Evolutionary conservation across 2,113 vertebrate species (phyloP).

Genomic region (Carassius carassius): DNA sequence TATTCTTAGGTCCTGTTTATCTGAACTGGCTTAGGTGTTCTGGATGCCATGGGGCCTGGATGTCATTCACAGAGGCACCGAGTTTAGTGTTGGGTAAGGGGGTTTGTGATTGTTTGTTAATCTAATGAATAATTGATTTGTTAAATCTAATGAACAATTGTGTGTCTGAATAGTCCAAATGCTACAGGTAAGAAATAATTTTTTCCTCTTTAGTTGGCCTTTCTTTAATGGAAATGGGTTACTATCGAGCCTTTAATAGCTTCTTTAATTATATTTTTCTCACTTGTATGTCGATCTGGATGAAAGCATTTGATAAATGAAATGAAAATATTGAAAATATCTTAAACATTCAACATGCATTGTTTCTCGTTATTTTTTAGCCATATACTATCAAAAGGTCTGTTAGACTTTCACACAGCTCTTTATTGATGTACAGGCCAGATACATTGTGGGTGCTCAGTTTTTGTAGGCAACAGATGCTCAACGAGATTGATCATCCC

Average conservation of each 20-base stretch:
- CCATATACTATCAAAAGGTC: conserved; percentile 2
- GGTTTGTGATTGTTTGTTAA: no score
- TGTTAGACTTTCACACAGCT: conserved; percentile 23
- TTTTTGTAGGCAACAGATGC: conserved; percentile 43
- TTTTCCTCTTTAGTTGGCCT: background rate
- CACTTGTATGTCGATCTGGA: background rate
- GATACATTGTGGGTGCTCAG: conserved; percentile 44
- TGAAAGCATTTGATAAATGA: background rate
- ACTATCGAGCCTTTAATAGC: background rate
- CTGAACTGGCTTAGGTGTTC: no score
- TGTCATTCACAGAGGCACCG: no score
- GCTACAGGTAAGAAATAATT: no score
- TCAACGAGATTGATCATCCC: conserved; percentile 55
- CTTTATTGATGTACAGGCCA: conserved; percentile 49
- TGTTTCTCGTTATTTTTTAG: conserved; percentile 4
- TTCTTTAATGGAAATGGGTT: background rate
- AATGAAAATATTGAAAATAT: background rate
- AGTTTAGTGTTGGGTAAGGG: no score
- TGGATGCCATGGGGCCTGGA: no score
- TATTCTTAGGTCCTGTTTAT: no score
- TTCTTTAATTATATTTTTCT: background rate
- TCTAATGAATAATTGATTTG: no score
- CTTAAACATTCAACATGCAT: background rate
- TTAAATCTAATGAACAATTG: no score
- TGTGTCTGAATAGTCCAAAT: no score